phyloP scores from a whole-genome alignment of 2,113 vertebrate genomes.

The Scatophagus argus region DNA sequence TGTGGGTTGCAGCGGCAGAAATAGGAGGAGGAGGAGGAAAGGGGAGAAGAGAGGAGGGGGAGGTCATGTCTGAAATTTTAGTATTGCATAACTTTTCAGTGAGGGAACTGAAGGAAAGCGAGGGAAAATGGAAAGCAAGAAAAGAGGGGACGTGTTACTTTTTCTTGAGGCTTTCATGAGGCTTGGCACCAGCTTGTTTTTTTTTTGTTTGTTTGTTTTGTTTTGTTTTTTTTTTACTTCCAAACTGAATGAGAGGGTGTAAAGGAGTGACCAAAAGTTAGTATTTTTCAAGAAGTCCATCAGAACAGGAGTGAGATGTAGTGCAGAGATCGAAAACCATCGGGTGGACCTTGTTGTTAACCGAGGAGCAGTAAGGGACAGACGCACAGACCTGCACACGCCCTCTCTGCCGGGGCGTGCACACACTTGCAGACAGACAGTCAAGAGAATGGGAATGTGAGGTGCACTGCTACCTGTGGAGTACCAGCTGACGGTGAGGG shows the following conservation, averaged over 20 bases:
- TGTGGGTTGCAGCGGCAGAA: constrained; percentile 20
- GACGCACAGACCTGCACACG: constrained; percentile 58
- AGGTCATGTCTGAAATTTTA: constrained; percentile 67
- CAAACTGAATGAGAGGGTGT: not conserved
- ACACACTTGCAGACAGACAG: constrained; percentile 71
- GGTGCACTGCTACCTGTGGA: constrained; percentile 64
- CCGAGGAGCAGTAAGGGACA: constrained; percentile 58
- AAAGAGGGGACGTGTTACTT: constrained; percentile 46
- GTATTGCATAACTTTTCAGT: constrained; percentile 80
- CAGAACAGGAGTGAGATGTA: constrained; percentile 30
- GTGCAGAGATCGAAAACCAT: constrained; percentile 18
- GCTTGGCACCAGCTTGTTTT: constrained; percentile 49
- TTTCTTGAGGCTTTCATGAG: constrained; percentile 54
- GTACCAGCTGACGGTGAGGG: constrained; percentile 44
- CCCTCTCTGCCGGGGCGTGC: constrained; percentile 69
- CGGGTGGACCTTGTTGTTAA: constrained; percentile 68
- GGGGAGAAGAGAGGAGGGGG: constrained; percentile 36
- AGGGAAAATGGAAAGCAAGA: constrained; percentile 57
- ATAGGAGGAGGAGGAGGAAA: constrained; percentile 38
- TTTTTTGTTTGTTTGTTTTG: constrained; percentile 25
- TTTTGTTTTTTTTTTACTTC: constrained; percentile 17
- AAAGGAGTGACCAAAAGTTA: constrained; percentile 23
- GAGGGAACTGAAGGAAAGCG: constrained; percentile 60
- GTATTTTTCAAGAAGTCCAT: not conserved
- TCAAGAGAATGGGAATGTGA: constrained; percentile 55